These are phyloP conservation scores for Cataglyphis rosenhaueri DNA, from an alignment of 2,888 invertebrate genomes.

Conservation along the genomic window DNA sequence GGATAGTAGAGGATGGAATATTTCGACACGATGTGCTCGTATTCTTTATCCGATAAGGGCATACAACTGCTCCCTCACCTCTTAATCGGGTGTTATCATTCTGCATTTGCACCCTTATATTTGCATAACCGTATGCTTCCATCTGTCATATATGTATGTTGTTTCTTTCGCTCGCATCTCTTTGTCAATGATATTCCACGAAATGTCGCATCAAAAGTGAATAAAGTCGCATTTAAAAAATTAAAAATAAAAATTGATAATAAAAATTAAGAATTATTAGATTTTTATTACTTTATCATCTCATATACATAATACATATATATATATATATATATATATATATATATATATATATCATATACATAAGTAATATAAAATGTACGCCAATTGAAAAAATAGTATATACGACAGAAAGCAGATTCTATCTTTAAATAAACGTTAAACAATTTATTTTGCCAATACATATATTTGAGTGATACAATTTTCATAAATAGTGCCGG, in stretches of 20 bases:
- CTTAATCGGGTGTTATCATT: background rate
- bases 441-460: too few species aligned
- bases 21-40: slow-evolving; percentile 68
- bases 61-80: background rate
- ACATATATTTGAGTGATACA: background rate
- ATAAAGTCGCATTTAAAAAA: background rate
- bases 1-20: slow-evolving; percentile 74
- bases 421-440: background rate
- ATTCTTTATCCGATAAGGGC: slow-evolving; percentile 3
- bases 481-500: slow-evolving; percentile 1
- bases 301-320: background rate
- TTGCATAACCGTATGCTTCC: background rate
- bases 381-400: too few species aligned
- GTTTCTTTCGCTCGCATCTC: background rate
- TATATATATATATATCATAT: background rate
- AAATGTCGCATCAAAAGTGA: slow-evolving; percentile 40
- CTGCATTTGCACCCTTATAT: background rate
- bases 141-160: background rate
- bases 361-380: background rate
- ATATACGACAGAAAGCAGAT: too few species aligned
- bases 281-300: background rate
- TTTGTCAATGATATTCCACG: slow-evolving; percentile 3
- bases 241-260: too few species aligned
- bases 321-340: background rate
- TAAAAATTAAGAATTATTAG: background rate